Percentiles rank a stretch among this genome's conserved stretches.
These are phyloP conservation scores for Squalus acanthias DNA, from an alignment of 2,797 vertebrate species.

Conservation along the genomic window DNA sequence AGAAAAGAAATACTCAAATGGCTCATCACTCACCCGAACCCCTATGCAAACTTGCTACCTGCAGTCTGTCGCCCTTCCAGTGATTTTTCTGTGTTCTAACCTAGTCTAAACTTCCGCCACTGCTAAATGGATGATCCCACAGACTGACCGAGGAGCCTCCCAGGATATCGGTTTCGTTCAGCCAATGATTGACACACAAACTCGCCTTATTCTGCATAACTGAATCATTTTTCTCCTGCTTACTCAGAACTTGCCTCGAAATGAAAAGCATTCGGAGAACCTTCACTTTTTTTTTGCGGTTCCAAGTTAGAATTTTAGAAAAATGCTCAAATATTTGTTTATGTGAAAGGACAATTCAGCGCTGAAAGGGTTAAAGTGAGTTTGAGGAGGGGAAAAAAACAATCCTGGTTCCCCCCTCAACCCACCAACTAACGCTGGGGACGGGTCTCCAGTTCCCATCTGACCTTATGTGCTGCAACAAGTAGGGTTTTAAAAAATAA, in stretches of 20 bases:
- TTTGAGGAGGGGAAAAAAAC: not conserved
- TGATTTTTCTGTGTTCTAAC: not conserved
- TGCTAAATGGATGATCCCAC: not conserved
- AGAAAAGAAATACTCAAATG: not conserved
- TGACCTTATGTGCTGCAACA: not conserved
- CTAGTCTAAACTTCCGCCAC: not conserved
- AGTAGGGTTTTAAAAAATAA: too few relatives aligned
- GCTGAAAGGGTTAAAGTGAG: too few relatives aligned
- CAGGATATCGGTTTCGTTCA: not conserved
- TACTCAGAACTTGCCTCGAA: not conserved
- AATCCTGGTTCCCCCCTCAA: not conserved
- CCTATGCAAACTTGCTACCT: not conserved
- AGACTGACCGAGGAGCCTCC: not conserved
- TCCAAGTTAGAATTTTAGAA: not conserved
- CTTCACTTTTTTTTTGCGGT: not conserved
- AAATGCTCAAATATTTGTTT: not conserved
- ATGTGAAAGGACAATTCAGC: not conserved
- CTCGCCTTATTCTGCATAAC: not conserved
- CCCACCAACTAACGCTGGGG: not conserved
- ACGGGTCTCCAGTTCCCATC: not conserved
- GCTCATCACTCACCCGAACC: not conserved
- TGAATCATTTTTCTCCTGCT: not conserved
- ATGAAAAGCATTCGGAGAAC: not conserved
- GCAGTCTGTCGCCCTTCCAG: not conserved
- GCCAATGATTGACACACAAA: not conserved